Evolutionary conservation across 1,140 invertebrate species (phyloP).

Genomic region (Globodera ellingtonae): DNA sequence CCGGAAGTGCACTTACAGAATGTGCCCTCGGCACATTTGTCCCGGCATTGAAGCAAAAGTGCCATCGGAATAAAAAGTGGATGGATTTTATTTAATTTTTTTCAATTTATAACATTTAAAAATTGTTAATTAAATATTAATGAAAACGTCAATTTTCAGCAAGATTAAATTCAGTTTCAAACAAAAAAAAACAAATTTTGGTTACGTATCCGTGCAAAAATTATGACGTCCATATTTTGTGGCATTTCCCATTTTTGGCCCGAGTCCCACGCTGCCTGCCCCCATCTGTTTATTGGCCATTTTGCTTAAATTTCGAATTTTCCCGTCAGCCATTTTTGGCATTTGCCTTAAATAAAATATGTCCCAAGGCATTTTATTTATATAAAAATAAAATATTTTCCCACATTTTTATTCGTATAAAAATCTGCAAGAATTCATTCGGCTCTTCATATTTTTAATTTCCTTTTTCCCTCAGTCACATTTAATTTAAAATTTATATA

Average conservation of each 20-base stretch:
- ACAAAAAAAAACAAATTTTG: neutral
- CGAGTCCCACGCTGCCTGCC: neutral
- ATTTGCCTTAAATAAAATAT: neutral
- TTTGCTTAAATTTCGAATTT: neutral
- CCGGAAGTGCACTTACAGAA: conserved; percentile 1
- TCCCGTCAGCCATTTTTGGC: neutral
- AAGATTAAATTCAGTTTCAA: no score
- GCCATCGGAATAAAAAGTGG: neutral
- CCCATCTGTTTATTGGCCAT: neutral
- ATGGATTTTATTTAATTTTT: neutral
- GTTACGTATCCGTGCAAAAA: neutral
- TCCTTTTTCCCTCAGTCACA: neutral
- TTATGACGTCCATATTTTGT: no score
- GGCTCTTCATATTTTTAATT: no score
- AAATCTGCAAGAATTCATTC: no score
- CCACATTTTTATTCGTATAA: neutral
- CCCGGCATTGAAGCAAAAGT: neutral
- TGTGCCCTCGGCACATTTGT: neutral
- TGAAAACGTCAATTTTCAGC: neutral
- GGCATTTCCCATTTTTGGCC: neutral
- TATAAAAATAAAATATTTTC: neutral
- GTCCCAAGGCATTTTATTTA: neutral
- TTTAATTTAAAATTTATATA: neutral
- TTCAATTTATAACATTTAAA: no score
- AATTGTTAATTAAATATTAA: no score